Conservation (phyloP, 2,113 vertebrate genomes). For the Campylorhamphus procurvoides region DNA sequence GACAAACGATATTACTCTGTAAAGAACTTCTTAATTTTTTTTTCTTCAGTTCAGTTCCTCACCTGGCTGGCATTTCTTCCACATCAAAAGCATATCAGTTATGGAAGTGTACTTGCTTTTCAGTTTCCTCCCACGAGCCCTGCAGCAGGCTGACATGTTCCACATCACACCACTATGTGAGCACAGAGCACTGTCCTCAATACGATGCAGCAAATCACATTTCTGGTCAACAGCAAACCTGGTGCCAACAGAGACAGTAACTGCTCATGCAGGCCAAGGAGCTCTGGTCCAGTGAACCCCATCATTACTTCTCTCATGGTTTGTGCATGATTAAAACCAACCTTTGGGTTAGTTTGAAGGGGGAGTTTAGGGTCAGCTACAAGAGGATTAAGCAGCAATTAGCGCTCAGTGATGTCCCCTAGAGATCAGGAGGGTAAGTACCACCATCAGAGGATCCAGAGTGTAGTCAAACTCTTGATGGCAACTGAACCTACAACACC, state of each 20-base stretch:
- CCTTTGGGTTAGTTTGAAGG: neutral
- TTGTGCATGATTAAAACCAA: neutral
- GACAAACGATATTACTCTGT: neutral
- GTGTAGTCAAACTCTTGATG: neutral
- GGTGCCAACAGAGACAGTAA: neutral
- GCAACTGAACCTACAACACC: neutral
- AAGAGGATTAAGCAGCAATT: neutral
- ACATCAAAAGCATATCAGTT: neutral
- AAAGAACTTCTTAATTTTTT: neutral
- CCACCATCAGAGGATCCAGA: neutral
- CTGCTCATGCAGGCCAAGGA: neutral
- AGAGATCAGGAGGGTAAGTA: neutral
- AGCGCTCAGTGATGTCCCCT: neutral
- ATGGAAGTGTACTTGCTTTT: neutral
- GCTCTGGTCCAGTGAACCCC: neutral
- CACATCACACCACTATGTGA: neutral
- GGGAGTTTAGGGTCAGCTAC: neutral
- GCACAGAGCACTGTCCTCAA: neutral
- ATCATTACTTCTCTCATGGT: neutral
- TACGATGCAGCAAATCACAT: neutral
- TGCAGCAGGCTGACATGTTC: neutral
- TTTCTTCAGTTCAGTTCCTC: neutral
- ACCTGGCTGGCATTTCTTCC: neutral
- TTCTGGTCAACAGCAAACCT: neutral
- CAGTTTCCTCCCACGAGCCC: neutral